A percentile compares a stretch with the other conserved stretches of the same genome.
Conservation (phyloP, 2,888 invertebrate species). For the Drosophila meridionalis region DNA sequence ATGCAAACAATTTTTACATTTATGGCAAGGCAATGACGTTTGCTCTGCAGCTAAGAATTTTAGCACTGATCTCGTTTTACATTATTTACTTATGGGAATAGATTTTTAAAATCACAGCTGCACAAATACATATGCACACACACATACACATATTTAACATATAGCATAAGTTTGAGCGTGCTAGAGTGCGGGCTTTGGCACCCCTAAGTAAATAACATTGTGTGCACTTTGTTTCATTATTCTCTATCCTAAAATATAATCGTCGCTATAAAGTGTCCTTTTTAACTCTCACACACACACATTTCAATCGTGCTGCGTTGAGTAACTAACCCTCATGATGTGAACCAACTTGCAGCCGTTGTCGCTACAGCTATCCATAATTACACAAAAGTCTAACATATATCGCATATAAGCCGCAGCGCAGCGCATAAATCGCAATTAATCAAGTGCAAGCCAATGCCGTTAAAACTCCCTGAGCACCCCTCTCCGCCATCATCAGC, state of each 20-base stretch:
- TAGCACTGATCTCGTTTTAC: conserved; percentile 52
- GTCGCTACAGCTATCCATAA: conserved; percentile 56
- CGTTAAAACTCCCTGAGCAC: conserved; percentile 50
- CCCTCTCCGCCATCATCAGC: conserved; percentile 1
- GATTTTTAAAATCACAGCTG: conserved; percentile 51
- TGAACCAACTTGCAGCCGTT: conserved; percentile 22
- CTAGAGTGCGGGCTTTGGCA: conserved; percentile 46
- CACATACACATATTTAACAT: conserved; percentile 1
- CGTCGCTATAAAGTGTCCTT: conserved; percentile 51
- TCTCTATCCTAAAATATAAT: conserved; percentile 37
- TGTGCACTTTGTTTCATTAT: conserved; percentile 45
- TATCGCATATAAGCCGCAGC: conserved; percentile 71
- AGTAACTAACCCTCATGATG: conserved; percentile 66
- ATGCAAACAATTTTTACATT: conserved; percentile 62
- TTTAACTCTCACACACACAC: conserved; percentile 44
- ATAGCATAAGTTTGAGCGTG: conserved; percentile 61
- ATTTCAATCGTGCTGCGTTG: conserved; percentile 45
- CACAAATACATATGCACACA: background rate
- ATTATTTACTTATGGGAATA: conserved; percentile 49
- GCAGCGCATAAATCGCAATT: conserved; percentile 77
- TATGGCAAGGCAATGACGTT: conserved; percentile 56
- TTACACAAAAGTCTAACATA: conserved; percentile 65
- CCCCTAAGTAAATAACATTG: conserved; percentile 37
- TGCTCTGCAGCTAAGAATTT: conserved; percentile 47
- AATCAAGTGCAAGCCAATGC: conserved; percentile 80